Evolutionary conservation across 2,113 vertebrate genomes (phyloP).

Genomic region (Lagopus muta): DNA sequence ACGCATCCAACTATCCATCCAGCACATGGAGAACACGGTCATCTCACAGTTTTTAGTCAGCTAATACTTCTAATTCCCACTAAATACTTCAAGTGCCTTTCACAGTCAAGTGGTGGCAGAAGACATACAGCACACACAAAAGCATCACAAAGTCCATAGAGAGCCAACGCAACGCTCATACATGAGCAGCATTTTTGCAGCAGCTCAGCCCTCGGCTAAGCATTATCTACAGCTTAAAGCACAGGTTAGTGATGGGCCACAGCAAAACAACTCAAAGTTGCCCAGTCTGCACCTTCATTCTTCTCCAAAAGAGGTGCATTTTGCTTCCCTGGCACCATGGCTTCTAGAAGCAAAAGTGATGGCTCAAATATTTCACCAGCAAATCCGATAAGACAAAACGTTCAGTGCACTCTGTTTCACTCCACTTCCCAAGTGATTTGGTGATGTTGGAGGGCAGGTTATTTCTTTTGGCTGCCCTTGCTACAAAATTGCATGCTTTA

Average conservation of each 20-base stretch:
- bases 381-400: constrained; percentile 10
- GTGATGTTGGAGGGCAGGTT: constrained; percentile 45
- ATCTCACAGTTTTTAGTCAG: not conserved
- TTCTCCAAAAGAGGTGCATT: not conserved
- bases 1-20: not conserved
- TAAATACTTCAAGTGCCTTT: not conserved
- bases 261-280: not conserved
- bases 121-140: not conserved
- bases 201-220: not conserved
- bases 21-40: not conserved
- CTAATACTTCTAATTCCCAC: not conserved
- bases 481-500: constrained; percentile 37
- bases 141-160: not conserved
- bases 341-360: constrained; percentile 22
- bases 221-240: not conserved
- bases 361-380: not conserved
- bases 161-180: not conserved
- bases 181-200: not conserved
- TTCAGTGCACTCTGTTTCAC: not conserved
- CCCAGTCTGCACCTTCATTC: not conserved
- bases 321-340: not conserved
- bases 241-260: too few species aligned
- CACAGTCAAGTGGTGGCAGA: not conserved
- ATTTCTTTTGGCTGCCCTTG: constrained; percentile 54
- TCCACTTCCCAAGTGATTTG: constrained; percentile 29